Percentiles rank a stretch among this genome's conserved stretches.
phyloP scores from a whole-genome alignment of 2,888 invertebrate species.

The Clepsis dumicolana region DNA sequence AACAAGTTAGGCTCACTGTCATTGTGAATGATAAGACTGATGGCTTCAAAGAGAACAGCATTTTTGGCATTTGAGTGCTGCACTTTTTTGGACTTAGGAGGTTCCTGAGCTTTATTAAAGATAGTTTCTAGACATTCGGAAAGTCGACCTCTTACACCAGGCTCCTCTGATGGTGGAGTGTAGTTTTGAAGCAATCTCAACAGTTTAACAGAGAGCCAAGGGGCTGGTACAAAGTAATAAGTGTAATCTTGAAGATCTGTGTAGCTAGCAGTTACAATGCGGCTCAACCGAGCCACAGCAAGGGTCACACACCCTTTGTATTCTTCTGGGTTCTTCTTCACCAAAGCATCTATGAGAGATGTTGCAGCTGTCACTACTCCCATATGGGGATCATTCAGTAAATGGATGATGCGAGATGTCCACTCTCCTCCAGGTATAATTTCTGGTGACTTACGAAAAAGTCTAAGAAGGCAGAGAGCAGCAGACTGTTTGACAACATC shows the following conservation, averaged over 20 bases:
- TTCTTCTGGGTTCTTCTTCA: constrained; percentile 99
- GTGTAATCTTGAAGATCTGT: constrained; percentile 99
- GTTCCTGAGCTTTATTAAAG: constrained; percentile 99
- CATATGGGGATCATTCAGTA: constrained; percentile 99
- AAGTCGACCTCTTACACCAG: constrained; percentile 97
- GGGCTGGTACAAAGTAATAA: constrained; percentile 99
- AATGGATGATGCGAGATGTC: constrained; percentile 99
- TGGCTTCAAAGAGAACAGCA: constrained; percentile 99
- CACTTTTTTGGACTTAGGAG: constrained; percentile 99
- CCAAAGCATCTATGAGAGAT: constrained; percentile 98
- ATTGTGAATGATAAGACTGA: constrained; percentile 99
- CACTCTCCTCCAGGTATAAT: constrained; percentile 99
- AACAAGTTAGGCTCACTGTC: constrained; percentile 98
- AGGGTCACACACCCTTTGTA: constrained; percentile 99
- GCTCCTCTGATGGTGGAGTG: constrained; percentile 98
- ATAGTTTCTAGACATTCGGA: constrained; percentile 99
- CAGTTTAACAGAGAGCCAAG: constrained; percentile 99
- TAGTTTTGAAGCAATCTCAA: constrained; percentile 98
- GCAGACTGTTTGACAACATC: constrained; percentile 99
- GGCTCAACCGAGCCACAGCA: constrained; percentile 98
- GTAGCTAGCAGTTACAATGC: constrained; percentile 99
- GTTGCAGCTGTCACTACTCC: constrained; percentile 99
- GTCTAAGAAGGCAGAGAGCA: constrained; percentile 96
- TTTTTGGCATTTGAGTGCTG: constrained; percentile 99
- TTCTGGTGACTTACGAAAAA: constrained; percentile 98